Conservation (phyloP, 2,888 invertebrate species). For the Vesta saturnalis region DNA sequence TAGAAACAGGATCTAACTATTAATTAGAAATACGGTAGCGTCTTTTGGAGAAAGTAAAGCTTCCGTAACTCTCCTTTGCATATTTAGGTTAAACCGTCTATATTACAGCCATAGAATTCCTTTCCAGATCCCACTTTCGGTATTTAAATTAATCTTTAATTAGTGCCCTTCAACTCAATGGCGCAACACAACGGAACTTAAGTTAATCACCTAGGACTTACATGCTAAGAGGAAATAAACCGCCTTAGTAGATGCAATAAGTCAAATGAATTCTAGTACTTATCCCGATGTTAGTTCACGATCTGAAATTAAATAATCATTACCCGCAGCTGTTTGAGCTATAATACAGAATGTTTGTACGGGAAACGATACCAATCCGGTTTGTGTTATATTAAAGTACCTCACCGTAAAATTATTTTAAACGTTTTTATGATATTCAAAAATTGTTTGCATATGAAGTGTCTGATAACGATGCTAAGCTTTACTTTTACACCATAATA, state of each 20-base stretch:
- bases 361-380: neutral
- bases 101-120: slow-evolving; percentile 12
- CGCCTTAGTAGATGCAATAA: slow-evolving; percentile 25
- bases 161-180: slow-evolving; percentile 16
- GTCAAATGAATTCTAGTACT: slow-evolving; percentile 22
- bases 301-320: slow-evolving; percentile 20
- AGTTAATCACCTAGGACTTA: slow-evolving; percentile 20
- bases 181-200: slow-evolving; percentile 9
- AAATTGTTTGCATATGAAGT: too few relatives aligned
- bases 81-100: slow-evolving; percentile 2
- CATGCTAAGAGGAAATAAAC: slow-evolving; percentile 20
- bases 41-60: neutral
- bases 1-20: neutral
- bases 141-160: slow-evolving; percentile 24
- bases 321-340: slow-evolving; percentile 2
- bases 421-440: too few relatives aligned
- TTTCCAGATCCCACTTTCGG: slow-evolving; percentile 17
- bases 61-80: neutral
- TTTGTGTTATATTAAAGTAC: neutral
- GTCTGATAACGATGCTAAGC: too few relatives aligned
- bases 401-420: too few relatives aligned
- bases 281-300: slow-evolving; percentile 19
- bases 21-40: neutral
- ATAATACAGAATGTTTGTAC: neutral
- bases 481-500: too few relatives aligned